Base-by-base conservation (phyloP, 2,797 vertebrate genomes). In the Malacoctenus gilli region DNA sequence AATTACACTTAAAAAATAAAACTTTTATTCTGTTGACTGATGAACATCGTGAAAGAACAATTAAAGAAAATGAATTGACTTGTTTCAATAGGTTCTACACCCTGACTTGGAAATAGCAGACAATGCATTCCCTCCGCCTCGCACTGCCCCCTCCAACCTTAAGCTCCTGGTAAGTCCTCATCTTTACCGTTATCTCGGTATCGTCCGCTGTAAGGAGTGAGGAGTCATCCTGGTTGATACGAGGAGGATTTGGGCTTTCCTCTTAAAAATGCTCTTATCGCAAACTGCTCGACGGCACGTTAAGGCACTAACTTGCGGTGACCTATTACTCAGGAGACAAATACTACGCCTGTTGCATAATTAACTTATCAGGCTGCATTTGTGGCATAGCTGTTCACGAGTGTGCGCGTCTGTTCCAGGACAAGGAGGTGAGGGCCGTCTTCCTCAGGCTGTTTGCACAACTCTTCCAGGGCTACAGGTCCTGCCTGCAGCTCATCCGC, bases 381-480 rank as follows among this genome's bases (percentile, higher is more conserved):
- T 46, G 48, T 57, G 57, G 59, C 46, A 75, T 82, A 62, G 34
- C 31, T 74, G 34, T 62, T 80, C 39, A 65, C 79, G 60, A 74
- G 31, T 68, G 38, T 53, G 19, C 59, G 19, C 53, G 34, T 38
- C 14, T 66, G 9, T 80, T 67, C 36, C 87, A 99, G 97, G 97
- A 99, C 89, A 99, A 99, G 90, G 97, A 98, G 81, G 94, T 98
- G 60, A 86, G 97, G 79, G 94, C 95, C 2, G 93, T 99, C 85
- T 99, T 99, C 85, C 95, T 99, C 81, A 90, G 95, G 82, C 90
- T 99, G 60, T 99, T 99, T 91, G 95, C 96, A 68, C 97, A 98
- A 80, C 95, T 99, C 84, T 98, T 99, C 86, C 96, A 99, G 87
- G 97, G 97, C 62, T 99, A 99, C 85, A 93, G 97, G 40, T 99